phyloP scores from a whole-genome alignment of 2,797 vertebrate genomes.

The Hyperoplus immaculatus region DNA sequence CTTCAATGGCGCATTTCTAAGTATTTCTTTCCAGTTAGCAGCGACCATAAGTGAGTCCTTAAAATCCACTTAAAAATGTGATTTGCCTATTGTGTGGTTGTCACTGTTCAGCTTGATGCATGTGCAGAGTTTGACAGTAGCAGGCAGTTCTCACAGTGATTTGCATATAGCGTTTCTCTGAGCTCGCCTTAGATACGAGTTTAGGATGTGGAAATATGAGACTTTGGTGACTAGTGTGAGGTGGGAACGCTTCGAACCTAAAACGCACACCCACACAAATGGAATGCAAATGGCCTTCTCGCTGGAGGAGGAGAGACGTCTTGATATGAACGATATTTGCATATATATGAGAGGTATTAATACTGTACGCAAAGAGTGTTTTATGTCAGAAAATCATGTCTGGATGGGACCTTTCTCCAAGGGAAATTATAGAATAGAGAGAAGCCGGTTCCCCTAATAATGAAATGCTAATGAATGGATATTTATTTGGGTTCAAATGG shows the following conservation, averaged over 20 bases:
- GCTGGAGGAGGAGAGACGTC: not conserved
- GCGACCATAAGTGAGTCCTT: not conserved
- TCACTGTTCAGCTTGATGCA: too few relatives aligned
- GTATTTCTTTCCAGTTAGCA: not conserved
- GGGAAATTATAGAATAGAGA: too few relatives aligned
- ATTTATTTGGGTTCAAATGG: not conserved
- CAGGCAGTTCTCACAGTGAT: too few relatives aligned
- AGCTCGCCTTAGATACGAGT: too few relatives aligned
- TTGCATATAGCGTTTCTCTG: too few relatives aligned
- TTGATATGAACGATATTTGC: constrained; percentile 22
- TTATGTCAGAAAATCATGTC: not conserved
- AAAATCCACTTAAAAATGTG: not conserved
- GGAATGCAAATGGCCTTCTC: not conserved
- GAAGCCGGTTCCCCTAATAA: not conserved
- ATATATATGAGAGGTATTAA: not conserved
- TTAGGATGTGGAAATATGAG: too few relatives aligned
- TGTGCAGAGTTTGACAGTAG: too few relatives aligned
- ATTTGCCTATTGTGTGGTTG: too few relatives aligned
- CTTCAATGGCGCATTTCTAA: not conserved
- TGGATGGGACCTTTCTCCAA: not conserved
- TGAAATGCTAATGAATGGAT: not conserved
- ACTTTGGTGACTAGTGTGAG: too few relatives aligned
- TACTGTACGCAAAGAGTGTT: not conserved
- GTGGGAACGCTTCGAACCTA: too few relatives aligned
- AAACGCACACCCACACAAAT: too few relatives aligned